phyloP scores from a whole-genome alignment of 2,113 vertebrate species.

The Calyptommatus sinebrachiatus region DNA sequence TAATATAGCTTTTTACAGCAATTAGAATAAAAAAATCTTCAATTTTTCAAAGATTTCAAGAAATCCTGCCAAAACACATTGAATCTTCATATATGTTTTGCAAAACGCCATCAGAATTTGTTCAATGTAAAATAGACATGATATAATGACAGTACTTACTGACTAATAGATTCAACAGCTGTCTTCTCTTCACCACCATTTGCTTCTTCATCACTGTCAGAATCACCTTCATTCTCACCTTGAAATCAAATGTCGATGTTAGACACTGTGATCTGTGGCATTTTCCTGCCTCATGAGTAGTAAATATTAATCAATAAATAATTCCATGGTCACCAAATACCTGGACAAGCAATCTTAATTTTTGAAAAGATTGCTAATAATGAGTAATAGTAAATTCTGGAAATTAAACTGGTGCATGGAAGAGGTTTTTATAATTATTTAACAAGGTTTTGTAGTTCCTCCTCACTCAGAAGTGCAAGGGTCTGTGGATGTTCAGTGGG shows the following conservation, averaged over 20 bases:
- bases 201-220: slow-evolving; percentile 77
- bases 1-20: background rate
- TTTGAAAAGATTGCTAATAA: background rate
- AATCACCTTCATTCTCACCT: slow-evolving; percentile 77
- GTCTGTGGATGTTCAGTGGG: too few species aligned
- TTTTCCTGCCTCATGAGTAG: slow-evolving; percentile 8
- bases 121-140: background rate
- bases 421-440: too few species aligned
- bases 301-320: slow-evolving; percentile 7
- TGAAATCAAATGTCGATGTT: slow-evolving; percentile 57
- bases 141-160: slow-evolving; percentile 75
- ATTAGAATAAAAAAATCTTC: background rate
- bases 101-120: background rate
- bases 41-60: background rate
- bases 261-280: slow-evolving; percentile 38
- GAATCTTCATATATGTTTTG: background rate
- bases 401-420: background rate
- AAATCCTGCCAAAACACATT: background rate
- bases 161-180: slow-evolving; percentile 71
- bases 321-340: background rate
- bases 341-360: background rate
- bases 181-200: slow-evolving; percentile 66
- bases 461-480: too few species aligned
- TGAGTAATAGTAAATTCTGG: background rate
- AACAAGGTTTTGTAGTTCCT: too few species aligned